A percentile compares a stretch with the other conserved stretches of the same genome.
Conservation (phyloP, 2,888 invertebrate genomes). For the Thymelicus lineola region DNA sequence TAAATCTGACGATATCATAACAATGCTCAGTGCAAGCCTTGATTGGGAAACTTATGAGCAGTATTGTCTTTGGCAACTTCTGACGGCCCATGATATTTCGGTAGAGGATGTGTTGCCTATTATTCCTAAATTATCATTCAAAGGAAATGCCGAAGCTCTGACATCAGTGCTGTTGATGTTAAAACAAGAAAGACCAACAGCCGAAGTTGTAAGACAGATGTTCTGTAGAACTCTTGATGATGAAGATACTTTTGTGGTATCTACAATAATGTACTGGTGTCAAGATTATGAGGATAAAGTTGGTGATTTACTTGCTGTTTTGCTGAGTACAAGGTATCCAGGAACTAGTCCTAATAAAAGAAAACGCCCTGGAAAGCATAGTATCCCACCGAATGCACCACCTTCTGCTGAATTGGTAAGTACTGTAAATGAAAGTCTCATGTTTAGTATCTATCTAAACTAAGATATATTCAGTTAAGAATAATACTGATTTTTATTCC, state of each 20-base stretch:
- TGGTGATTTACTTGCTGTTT: slow-evolving; percentile 91
- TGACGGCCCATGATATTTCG: slow-evolving; percentile 96
- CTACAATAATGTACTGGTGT: slow-evolving; percentile 97
- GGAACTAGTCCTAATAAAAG: slow-evolving; percentile 96
- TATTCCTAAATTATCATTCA: slow-evolving; percentile 90
- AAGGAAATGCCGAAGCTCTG: slow-evolving; percentile 96
- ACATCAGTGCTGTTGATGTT: slow-evolving; percentile 95
- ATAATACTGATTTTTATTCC: slow-evolving; percentile 43
- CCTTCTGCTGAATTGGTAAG: slow-evolving; percentile 91
- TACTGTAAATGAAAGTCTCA: slow-evolving; percentile 32
- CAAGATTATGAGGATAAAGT: slow-evolving; percentile 96
- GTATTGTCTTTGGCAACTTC: slow-evolving; percentile 98
- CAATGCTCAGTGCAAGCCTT: slow-evolving; percentile 92
- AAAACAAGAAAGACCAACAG: slow-evolving; percentile 95
- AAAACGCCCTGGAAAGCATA: slow-evolving; percentile 92
- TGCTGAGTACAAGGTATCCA: slow-evolving; percentile 93
- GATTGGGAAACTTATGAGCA: slow-evolving; percentile 99
- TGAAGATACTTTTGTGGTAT: slow-evolving; percentile 95
- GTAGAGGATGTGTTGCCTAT: slow-evolving; percentile 94
- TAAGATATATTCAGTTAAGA: no score
- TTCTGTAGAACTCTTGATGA: slow-evolving; percentile 90
- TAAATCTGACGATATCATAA: slow-evolving; percentile 90
- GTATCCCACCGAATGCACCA: slow-evolving; percentile 88
- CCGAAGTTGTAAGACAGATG: slow-evolving; percentile 93
- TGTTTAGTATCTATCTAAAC: background rate